Evolutionary conservation across 2,888 invertebrate genomes (phyloP).

Genomic region (Incurvaria masculella): DNA sequence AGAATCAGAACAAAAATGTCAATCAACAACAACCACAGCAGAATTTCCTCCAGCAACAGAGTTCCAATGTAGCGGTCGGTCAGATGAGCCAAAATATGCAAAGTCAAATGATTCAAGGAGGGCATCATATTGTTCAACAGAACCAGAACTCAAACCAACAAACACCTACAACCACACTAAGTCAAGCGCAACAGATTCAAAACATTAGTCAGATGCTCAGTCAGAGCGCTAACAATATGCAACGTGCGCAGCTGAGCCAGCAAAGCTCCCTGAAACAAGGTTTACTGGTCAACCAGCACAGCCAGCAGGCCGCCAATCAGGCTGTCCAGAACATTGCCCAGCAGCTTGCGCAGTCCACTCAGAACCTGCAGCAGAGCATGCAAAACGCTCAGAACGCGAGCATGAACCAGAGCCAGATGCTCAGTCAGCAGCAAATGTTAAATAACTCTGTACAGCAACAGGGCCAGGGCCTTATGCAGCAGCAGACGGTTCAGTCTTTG

Average conservation of each 20-base stretch:
- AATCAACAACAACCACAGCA: slow-evolving; percentile 30
- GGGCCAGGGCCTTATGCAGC: slow-evolving; percentile 40
- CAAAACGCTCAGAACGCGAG: slow-evolving; percentile 51
- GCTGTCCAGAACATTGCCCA: slow-evolving; percentile 50
- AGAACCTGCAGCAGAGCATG: slow-evolving; percentile 33
- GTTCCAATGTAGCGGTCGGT: slow-evolving; percentile 33
- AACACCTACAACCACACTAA: slow-evolving; percentile 42
- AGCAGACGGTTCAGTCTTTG: slow-evolving; percentile 43
- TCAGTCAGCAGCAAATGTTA: slow-evolving; percentile 40
- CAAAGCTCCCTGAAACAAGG: slow-evolving; percentile 48
- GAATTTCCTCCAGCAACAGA: slow-evolving; percentile 34
- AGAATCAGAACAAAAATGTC: slow-evolving; percentile 25
- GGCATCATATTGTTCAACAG: slow-evolving; percentile 44
- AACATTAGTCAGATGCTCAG: slow-evolving; percentile 57
- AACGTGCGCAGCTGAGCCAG: slow-evolving; percentile 42
- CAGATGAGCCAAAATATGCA: slow-evolving; percentile 44
- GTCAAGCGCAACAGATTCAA: slow-evolving; percentile 62
- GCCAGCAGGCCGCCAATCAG: slow-evolving; percentile 41
- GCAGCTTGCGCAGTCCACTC: slow-evolving; percentile 44
- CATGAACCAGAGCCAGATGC: slow-evolving; percentile 40
- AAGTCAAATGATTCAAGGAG: slow-evolving; percentile 36
- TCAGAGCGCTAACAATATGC: slow-evolving; percentile 47
- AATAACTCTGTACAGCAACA: slow-evolving; percentile 50
- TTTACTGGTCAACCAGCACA: slow-evolving; percentile 27
- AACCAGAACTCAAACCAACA: slow-evolving; percentile 31